Evolutionary conservation across 2,113 vertebrate species (phyloP), one percentile per base, ranked within the genome.

Genomic region (Merops nubicus): DNA sequence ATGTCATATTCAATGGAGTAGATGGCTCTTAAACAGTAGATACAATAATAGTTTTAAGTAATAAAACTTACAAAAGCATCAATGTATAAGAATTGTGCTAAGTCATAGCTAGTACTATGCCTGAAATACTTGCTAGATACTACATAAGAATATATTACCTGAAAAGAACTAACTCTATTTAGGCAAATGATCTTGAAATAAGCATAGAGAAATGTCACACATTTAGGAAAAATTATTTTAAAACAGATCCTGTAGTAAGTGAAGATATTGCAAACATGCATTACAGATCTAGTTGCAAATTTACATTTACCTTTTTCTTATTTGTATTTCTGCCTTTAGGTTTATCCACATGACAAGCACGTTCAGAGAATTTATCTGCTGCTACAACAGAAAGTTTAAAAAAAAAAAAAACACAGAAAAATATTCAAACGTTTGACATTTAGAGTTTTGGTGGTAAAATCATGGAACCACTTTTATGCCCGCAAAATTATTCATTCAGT

Each of bases 221-320:
- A 33, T 29, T 50, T 65, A 83, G 9, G 13, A 89, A 84, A 75
- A 54, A 31, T 0, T 43, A 60, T 75, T 91, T 60, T 2, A 20
- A 59, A 64, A 22, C 6, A 20, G 5, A 82, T 94, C 48, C 11
- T 59, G 5, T 16, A 25, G 34, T 5, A 2, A 80, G 6, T 8
- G 4, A 70, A 45, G 11, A 64, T 6, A 85, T 67, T 81, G 59
- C 59, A 8, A 83, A 33, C 31, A 69, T 8, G 4, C 28, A 83
- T 79, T 60, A 67, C 68, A 73, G 73, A 12, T 57, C 45, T 54
- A 69, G 7, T 18, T 50, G 8, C 31, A 93, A 50, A 59, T 45
- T 62, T 34, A 65, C 16, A 26, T 38, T 77, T 97, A 96, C 96
- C 96, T 95, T 94, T 89, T 94, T 88, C 82, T 93, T 85, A 62